Percentiles rank a stretch among this genome's conserved stretches.
Conservation (phyloP, 2,113 vertebrate genomes). For the Empidonax traillii region DNA sequence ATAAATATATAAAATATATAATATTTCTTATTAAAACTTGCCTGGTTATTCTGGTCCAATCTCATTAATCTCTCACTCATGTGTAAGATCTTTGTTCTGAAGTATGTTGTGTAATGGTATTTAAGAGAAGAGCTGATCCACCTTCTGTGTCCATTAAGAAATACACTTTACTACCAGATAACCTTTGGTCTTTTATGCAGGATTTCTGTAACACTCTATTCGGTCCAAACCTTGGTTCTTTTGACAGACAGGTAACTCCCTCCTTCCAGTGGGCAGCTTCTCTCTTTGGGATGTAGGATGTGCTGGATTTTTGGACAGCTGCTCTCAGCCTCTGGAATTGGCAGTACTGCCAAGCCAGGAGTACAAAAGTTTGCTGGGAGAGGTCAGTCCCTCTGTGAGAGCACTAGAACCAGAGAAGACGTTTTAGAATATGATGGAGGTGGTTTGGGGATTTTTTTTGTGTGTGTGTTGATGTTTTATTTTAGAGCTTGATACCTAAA, state of each 20-base stretch:
- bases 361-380: not conserved
- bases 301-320: not conserved
- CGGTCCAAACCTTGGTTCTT: not conserved
- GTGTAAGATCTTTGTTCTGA: not conserved
- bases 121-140: not conserved
- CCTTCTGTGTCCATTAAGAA: not conserved
- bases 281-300: not conserved
- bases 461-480: not conserved
- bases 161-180: not conserved
- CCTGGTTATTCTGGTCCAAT: not conserved
- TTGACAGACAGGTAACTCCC: not conserved
- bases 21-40: not conserved
- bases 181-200: not conserved
- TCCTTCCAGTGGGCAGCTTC: not conserved
- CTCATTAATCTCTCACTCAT: not conserved
- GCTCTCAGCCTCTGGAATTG: not conserved
- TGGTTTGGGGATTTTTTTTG: not conserved
- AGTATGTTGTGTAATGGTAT: not conserved
- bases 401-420: not conserved
- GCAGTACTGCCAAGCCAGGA: not conserved
- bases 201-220: not conserved
- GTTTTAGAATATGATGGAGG: not conserved
- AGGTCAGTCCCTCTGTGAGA: not conserved
- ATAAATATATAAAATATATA: not conserved
- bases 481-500: not conserved